Conservation (phyloP, 64 coral and sea anemone species). For the Montipora capricornis region DNA sequence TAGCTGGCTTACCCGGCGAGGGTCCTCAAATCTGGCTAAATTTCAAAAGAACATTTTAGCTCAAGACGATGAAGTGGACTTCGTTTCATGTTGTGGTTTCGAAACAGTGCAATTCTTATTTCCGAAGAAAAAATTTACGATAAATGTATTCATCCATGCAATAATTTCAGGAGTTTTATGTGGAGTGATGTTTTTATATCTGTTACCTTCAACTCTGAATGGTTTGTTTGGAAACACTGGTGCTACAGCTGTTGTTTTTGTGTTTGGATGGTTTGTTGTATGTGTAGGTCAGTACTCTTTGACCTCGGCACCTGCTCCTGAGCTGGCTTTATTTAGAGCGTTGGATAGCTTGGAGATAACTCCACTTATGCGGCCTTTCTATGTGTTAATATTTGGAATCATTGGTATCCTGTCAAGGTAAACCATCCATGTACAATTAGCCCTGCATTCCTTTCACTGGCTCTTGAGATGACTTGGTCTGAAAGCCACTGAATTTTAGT, state of each 20-base stretch:
- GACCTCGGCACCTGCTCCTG: conserved; percentile 67
- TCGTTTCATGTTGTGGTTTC: conserved; percentile 91
- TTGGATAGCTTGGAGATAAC: conserved; percentile 63
- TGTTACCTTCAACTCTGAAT: conserved; percentile 80
- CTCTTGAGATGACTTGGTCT: too few relatives aligned
- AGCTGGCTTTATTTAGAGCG: conserved; percentile 83
- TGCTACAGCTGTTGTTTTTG: conserved; percentile 65
- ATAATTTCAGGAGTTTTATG: conserved; percentile 66
- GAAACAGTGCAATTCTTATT: conserved; percentile 93
- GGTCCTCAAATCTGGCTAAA: conserved; percentile 66
- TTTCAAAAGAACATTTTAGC: conserved; percentile 81
- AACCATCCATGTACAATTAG: neutral
- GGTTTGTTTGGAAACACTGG: conserved; percentile 45
- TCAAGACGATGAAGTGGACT: conserved; percentile 94
- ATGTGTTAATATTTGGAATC: conserved; percentile 81
- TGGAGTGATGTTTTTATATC: conserved; percentile 84
- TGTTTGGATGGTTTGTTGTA: conserved; percentile 82
- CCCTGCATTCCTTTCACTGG: too few relatives aligned
- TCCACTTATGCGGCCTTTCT: conserved; percentile 93
- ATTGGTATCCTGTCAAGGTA: conserved; percentile 80
- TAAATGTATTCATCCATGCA: conserved; percentile 80
- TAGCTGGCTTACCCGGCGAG: conserved; percentile 65
- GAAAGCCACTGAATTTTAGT: too few relatives aligned
- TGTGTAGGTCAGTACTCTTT: conserved; percentile 92
- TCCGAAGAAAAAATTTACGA: conserved; percentile 60